Conservation (phyloP, 2,888 invertebrate species). For the Ophion obscuratus region DNA sequence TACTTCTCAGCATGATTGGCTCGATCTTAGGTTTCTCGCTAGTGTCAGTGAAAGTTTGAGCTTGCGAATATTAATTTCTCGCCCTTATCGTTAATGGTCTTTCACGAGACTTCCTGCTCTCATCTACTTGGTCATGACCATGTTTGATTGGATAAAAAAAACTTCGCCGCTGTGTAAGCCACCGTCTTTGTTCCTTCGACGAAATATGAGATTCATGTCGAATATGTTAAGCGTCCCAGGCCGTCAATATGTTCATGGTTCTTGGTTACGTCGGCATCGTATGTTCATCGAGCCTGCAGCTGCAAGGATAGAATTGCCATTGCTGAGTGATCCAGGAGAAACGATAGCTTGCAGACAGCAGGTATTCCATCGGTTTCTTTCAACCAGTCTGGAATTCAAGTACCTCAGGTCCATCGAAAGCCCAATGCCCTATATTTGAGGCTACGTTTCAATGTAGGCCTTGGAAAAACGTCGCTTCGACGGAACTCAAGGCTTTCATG, state of each 20-base stretch:
- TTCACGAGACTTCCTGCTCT: too few species aligned
- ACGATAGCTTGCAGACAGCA: not conserved
- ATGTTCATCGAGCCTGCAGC: not conserved
- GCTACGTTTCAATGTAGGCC: not conserved
- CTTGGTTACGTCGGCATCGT: not conserved
- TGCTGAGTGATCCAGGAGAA: not conserved
- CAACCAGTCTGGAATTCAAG: not conserved
- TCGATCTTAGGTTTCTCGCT: not conserved
- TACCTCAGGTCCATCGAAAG: not conserved
- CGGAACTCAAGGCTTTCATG: not conserved
- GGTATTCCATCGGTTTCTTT: not conserved
- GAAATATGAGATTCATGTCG: not conserved
- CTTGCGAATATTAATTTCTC: slow-evolving; percentile 12
- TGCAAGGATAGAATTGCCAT: not conserved
- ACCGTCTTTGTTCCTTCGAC: not conserved
- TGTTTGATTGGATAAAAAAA: not conserved
- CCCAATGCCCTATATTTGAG: not conserved
- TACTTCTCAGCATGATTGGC: not conserved
- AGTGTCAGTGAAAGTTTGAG: slow-evolving; percentile 5
- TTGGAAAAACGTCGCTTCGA: not conserved
- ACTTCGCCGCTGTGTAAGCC: not conserved
- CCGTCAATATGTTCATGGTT: not conserved
- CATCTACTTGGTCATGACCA: not conserved
- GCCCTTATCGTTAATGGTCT: not conserved
- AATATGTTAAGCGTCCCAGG: too few species aligned